Percentiles rank a stretch among this genome's conserved stretches.
Conservation (phyloP, 92 coral and sea anemone species). For the Palythoa grandiflora region DNA sequence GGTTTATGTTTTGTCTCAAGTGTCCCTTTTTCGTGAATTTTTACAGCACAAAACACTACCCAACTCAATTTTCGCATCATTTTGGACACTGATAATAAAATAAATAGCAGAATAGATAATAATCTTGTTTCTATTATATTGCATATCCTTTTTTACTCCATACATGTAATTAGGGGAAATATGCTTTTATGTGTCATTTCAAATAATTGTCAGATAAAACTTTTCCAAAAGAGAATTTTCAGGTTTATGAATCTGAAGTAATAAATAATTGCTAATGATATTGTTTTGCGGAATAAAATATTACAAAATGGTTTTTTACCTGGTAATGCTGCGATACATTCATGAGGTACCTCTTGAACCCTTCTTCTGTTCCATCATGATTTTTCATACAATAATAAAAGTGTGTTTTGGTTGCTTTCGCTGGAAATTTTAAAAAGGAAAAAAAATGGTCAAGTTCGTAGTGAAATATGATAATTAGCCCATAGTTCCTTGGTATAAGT, state of each 20-base stretch:
- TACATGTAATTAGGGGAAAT: background rate
- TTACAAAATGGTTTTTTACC: no score
- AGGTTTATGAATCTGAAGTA: background rate
- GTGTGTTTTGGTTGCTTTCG: no score
- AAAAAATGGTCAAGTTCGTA: no score
- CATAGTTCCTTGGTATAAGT: no score
- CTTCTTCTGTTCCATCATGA: no score
- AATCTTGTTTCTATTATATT: background rate
- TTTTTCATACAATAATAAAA: no score
- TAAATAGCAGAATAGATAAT: background rate
- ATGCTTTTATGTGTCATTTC: background rate
- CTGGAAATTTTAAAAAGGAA: no score
- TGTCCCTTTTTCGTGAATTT: background rate
- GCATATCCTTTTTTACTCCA: background rate
- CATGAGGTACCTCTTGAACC: no score
- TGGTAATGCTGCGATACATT: no score
- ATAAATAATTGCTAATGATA: background rate
- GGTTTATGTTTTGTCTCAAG: background rate
- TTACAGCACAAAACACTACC: no score
- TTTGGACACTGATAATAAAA: background rate
- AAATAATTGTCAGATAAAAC: background rate
- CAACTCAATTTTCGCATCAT: no score
- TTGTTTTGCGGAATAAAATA: background rate
- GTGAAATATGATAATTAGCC: no score
- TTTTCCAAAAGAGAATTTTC: background rate